Percentiles rank a stretch among this genome's conserved stretches.
Evolutionary conservation across 2,888 invertebrate genomes (phyloP).

Genomic region (Tortrix viridana): DNA sequence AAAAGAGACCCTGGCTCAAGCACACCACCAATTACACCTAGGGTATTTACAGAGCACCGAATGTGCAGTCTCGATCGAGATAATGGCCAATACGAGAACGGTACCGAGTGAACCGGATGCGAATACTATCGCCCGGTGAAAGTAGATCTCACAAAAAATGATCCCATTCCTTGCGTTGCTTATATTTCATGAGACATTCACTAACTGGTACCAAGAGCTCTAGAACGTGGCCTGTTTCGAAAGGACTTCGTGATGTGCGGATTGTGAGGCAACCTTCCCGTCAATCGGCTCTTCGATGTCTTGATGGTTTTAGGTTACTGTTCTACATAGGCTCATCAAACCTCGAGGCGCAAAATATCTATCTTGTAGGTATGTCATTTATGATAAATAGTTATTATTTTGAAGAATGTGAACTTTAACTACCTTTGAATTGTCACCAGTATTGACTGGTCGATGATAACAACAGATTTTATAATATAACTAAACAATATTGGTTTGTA

Average conservation of each 20-base stretch:
- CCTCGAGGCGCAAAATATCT: no score
- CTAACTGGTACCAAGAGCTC: constrained; percentile 48
- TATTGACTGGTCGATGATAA: no score
- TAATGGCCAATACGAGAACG: constrained; percentile 69
- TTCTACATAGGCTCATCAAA: no score
- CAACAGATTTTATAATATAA: no score
- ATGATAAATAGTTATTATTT: no score
- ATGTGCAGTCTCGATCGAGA: constrained; percentile 54
- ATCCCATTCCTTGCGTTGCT: constrained; percentile 77
- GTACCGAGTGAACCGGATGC: constrained; percentile 77
- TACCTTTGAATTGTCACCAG: no score
- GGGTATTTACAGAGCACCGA: constrained; percentile 22
- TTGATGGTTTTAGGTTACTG: constrained; percentile 1
- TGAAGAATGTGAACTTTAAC: no score
- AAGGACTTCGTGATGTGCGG: constrained; percentile 42
- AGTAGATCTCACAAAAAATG: constrained; percentile 83
- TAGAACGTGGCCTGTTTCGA: constrained; percentile 45
- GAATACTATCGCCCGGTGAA: constrained; percentile 78
- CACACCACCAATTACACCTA: constrained; percentile 6
- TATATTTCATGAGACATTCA: constrained; percentile 81
- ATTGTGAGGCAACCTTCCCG: constrained; percentile 19
- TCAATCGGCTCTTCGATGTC: constrained; percentile 1
- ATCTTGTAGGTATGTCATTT: no score
- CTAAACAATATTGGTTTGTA: no score
- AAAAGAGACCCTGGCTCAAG: no score